Base-by-base conservation (phyloP, 2,888 invertebrate species). In the Tenthredo amoena region DNA sequence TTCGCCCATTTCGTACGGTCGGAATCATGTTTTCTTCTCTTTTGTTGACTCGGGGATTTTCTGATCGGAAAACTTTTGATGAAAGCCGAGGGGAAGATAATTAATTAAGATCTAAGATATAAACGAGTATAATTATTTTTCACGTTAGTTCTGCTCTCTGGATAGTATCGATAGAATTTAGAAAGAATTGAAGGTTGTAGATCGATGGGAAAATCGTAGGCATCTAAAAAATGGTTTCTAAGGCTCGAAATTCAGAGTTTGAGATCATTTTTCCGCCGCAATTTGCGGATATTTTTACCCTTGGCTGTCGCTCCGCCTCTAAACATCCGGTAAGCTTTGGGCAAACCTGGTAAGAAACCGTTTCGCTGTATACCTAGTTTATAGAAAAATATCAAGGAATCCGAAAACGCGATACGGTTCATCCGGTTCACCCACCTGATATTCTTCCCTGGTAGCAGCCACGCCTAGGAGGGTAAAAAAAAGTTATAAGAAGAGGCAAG, bases 401-500 rank as follows among this genome's bases (percentile, higher is more conserved):
- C 12, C 21, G 81, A 83, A 83, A 83, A 83, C 47, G 83, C 83
- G 83, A 81, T 81, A 58, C 62, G 81, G 37, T 81, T 81, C 62
- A 83, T 83, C 81, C 81, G 81, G 81, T 55, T 26, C 50, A 74
- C 21, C 81, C 58, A 65, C 62, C 62, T 81, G 81, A 81, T 81
- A 40, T 40, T 62, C 77, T n/a, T 40, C 62, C 34, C 6, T 37
- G 34, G 15, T 37, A 2, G 62, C 15, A n/a, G 68, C 83, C 83
- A 68, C 83, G 83, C 83, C 83, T 65, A 68, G 47, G 18, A 68
- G 47, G 47, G 31, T 21, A 68, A 83, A 83, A 68, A 47, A 65
- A 68, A 7, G 26, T 15, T 68, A 34, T 47, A 65, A 68, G 65
- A 26, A 82, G 34, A 43, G 82, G 55, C 47, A 58, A 71, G 84